Base-by-base conservation (phyloP, 2,113 vertebrate species). In the Polypterus bichir region DNA sequence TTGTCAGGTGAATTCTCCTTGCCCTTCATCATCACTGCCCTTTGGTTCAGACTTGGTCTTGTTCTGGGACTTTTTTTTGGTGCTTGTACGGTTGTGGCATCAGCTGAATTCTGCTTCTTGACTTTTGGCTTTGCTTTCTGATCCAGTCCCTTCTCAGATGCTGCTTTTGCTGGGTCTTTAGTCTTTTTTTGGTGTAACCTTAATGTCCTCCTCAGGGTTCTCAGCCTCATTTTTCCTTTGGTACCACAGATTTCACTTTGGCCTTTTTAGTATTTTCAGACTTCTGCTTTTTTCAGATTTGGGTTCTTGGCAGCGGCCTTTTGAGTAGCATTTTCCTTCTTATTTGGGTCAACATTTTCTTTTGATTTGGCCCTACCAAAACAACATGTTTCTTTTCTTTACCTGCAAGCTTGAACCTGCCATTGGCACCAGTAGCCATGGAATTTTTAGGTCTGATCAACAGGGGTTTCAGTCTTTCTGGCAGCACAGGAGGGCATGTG, bases 331-430 rank as follows among this genome's bases (percentile, higher is more conserved):
- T 5, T n/a, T 9, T 1, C 4, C 4, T 9, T 3, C 48, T 0
- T 0, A 0, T 49, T 52, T 0, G 69, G 9, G 3, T 47, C 60
- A 0, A 0, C 3, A 61, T 61, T 67, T 5, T 56, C 9, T 0
- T 1, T 27, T 0, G 1, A 2, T 55, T 60, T 49, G 7, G 46
- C 53, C 58, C 10, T 4, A 56, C 65, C 61, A 1, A 11, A 27
- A 27, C 56, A 27, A 27, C 56, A 1, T 4, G 4, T 4, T 56
- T 73, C 45, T 54, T 4, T 0, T 3, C 53, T 27, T 27, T 27
- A 27, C 27, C 27, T 0, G 71, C 72, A 0, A 79, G 1, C 69
- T 81, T 84, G 70, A 85, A 86, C 64, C 82, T 76, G 9, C 86
- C 82, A 0, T 83, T 85, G 62, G 81, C 84, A 0, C 84, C 86